A percentile compares a stretch with the other conserved stretches of the same genome.
phyloP scores from a whole-genome alignment of 2,797 vertebrate genomes.

The Bradypus variegatus region DNA sequence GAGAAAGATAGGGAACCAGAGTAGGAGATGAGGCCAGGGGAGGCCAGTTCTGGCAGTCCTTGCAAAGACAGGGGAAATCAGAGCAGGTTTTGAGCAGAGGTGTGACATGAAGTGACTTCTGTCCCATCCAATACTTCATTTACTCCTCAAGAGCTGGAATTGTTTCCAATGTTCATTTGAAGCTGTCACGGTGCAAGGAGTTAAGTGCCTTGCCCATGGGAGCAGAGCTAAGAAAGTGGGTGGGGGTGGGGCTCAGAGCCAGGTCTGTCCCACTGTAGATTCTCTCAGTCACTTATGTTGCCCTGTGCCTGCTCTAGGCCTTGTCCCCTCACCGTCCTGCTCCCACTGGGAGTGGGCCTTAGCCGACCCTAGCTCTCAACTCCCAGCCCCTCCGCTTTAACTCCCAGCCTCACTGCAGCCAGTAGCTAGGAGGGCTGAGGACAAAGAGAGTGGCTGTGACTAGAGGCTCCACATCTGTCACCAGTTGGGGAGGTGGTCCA shows the following conservation, averaged over 20 bases:
- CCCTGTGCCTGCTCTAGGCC: neutral
- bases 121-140: neutral
- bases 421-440: neutral
- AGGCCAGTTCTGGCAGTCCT: neutral
- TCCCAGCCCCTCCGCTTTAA: neutral
- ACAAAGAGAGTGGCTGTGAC: too few relatives aligned
- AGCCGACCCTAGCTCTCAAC: neutral
- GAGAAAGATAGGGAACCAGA: neutral
- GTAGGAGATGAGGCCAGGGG: neutral
- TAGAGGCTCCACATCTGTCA: neutral
- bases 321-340: neutral
- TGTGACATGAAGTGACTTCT: neutral
- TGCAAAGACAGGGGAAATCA: neutral
- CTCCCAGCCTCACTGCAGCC: neutral
- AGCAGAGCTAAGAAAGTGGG: neutral
- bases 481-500: neutral
- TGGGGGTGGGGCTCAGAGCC: neutral
- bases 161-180: neutral
- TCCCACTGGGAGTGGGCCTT: neutral
- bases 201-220: neutral
- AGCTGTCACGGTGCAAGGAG: neutral
- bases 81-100: neutral
- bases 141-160: neutral
- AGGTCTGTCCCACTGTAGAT: neutral
- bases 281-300: neutral